Evolutionary conservation across 1,140 invertebrate species (phyloP).

Genomic region (Brachionus sp.): DNA sequence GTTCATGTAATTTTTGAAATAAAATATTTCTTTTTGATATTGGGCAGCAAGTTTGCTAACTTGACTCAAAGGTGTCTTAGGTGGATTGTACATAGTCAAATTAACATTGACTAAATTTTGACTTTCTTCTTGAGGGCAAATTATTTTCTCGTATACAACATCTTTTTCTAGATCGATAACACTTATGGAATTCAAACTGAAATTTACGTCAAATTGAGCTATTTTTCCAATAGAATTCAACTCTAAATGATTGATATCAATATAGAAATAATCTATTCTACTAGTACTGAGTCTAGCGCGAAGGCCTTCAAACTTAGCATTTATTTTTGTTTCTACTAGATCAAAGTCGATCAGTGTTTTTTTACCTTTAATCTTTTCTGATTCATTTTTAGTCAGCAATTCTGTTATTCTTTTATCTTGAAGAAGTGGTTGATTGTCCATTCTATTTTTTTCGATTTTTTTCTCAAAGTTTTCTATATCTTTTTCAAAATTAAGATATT

Average conservation of each 20-base stretch:
- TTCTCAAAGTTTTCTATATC: slow-evolving; percentile 5
- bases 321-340: neutral
- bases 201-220: slow-evolving; percentile 1
- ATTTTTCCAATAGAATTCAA: neutral
- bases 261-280: slow-evolving; percentile 8
- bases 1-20: slow-evolving; percentile 40
- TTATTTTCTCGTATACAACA: neutral
- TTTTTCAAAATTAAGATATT: neutral
- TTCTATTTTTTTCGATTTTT: neutral
- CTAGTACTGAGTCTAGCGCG: neutral
- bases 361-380: neutral
- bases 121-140: slow-evolving; percentile 20
- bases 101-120: slow-evolving; percentile 30
- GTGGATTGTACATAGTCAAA: neutral
- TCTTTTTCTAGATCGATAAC: neutral
- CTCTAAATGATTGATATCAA: neutral
- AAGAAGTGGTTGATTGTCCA: neutral
- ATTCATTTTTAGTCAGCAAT: neutral
- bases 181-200: slow-evolving; percentile 35
- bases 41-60: neutral
- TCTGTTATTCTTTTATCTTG: slow-evolving; percentile 1
- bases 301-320: slow-evolving; percentile 22
- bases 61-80: neutral
- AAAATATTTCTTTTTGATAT: slow-evolving; percentile 21
- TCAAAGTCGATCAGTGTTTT: neutral